Evolutionary conservation across 2,888 invertebrate species (phyloP).

Genomic region (Macaria liturata): DNA sequence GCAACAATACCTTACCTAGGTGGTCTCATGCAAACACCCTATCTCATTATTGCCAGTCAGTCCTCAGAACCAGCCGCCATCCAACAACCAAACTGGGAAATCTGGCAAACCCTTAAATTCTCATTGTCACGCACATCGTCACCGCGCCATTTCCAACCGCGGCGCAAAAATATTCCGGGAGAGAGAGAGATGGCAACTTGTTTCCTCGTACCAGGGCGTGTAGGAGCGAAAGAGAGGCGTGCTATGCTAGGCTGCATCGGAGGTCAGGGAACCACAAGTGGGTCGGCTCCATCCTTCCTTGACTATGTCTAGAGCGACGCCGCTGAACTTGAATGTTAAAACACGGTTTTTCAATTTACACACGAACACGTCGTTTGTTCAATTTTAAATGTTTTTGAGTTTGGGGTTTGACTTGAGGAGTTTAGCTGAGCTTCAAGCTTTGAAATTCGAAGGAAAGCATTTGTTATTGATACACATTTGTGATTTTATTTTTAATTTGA

Average conservation of each 20-base stretch:
- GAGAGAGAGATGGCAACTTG: slow-evolving; percentile 55
- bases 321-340: slow-evolving; percentile 78
- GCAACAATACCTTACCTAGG: not conserved
- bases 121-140: slow-evolving; percentile 61
- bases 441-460: too few relatives aligned
- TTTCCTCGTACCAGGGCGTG: slow-evolving; percentile 31
- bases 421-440: too few relatives aligned
- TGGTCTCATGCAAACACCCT: not conserved
- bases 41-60: slow-evolving; percentile 7
- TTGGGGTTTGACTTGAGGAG: too few relatives aligned
- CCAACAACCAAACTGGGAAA: slow-evolving; percentile 11
- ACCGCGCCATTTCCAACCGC: slow-evolving; percentile 66
- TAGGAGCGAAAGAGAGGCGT: slow-evolving; percentile 52
- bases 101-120: slow-evolving; percentile 49
- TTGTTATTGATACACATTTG: too few relatives aligned
- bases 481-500: too few relatives aligned
- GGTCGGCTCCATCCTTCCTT: slow-evolving; percentile 80
- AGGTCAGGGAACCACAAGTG: slow-evolving; percentile 82
- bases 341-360: slow-evolving; percentile 68
- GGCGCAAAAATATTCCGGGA: slow-evolving; percentile 81
- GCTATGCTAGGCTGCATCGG: slow-evolving; percentile 72
- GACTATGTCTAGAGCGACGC: slow-evolving; percentile 60
- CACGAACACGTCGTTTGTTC: slow-evolving; percentile 3
- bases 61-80: not conserved
- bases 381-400: not conserved